phyloP scores from a whole-genome alignment of 2,888 invertebrate genomes.

The Hyalella azteca region DNA sequence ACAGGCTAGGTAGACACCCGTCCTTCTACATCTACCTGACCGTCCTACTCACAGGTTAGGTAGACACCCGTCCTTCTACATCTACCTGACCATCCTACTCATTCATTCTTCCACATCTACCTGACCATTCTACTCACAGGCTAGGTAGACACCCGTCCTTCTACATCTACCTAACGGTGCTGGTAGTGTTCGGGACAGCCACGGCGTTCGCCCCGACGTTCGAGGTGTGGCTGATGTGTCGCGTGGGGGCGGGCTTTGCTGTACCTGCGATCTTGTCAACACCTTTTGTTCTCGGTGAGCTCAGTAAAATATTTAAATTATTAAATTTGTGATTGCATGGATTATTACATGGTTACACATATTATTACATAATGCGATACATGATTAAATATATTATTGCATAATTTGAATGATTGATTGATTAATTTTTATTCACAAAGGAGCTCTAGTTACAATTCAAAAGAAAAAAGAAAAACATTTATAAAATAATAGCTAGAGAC shows the following conservation, averaged over 20 bases:
- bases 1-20: conserved; percentile 77
- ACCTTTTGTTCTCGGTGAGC: conserved; percentile 82
- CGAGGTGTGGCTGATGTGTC: conserved; percentile 73
- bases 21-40: conserved; percentile 82
- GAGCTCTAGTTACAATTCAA: too few relatives aligned
- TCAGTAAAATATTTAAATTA: too few relatives aligned
- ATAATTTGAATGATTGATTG: too few relatives aligned
- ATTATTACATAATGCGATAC: too few relatives aligned
- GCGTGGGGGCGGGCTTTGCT: conserved; percentile 81
- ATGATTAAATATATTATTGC: too few relatives aligned
- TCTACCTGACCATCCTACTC: conserved; percentile 78
- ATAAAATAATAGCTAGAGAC: too few relatives aligned
- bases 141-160: conserved; percentile 82
- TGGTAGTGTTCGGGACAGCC: conserved; percentile 77
- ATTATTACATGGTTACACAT: too few relatives aligned
- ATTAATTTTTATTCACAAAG: too few relatives aligned
- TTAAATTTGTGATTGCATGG: too few relatives aligned
- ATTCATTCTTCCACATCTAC: too few relatives aligned
- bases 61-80: conserved; percentile 80
- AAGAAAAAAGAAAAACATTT: too few relatives aligned
- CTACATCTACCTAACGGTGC: conserved; percentile 79
- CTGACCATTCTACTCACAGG: too few relatives aligned
- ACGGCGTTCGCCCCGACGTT: conserved; percentile 80
- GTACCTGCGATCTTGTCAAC: conserved; percentile 85
- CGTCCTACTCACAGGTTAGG: conserved; percentile 79